Percentiles rank a stretch among this genome's conserved stretches.
Evolutionary conservation across 1,140 invertebrate species (phyloP).

Genomic region (Zaprionus gabonicus): DNA sequence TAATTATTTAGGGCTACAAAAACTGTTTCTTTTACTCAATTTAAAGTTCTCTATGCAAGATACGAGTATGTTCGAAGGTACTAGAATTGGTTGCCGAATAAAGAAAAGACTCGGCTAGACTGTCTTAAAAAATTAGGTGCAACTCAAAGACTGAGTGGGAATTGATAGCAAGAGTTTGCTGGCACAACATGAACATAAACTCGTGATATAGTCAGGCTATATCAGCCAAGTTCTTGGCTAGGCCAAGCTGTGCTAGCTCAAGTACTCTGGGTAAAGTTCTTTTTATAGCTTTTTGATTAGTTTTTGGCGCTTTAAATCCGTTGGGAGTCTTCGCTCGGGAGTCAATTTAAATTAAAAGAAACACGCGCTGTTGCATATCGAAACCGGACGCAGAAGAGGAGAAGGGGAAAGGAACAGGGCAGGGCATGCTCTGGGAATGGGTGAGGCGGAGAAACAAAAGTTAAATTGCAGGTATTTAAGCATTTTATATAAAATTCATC

Average conservation of each 20-base stretch:
- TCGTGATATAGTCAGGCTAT: too few species aligned
- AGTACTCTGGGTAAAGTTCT: constrained; percentile 41
- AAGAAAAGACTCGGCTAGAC: too few species aligned
- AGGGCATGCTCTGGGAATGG: not conserved
- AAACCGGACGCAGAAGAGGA: constrained; percentile 34
- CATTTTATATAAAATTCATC: constrained; percentile 83
- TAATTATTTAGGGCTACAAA: too few species aligned
- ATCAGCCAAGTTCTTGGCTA: not conserved
- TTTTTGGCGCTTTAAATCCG: constrained; percentile 57
- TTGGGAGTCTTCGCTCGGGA: constrained; percentile 47
- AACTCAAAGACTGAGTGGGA: not conserved
- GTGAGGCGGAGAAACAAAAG: constrained; percentile 52
- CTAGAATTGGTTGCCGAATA: too few species aligned
- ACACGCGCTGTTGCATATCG: constrained; percentile 65
- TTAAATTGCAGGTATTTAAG: constrained; percentile 84
- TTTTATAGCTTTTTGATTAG: constrained; percentile 83
- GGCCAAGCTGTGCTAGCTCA: not conserved
- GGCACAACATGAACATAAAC: not conserved
- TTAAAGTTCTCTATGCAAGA: too few species aligned
- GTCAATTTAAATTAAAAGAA: constrained; percentile 81
- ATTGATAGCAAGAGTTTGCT: not conserved
- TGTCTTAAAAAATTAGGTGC: not conserved
- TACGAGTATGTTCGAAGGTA: too few species aligned
- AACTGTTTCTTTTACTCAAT: too few species aligned
- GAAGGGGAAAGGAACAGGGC: not conserved